phyloP scores from a whole-genome alignment of 2,113 vertebrate species.

The Orcinus orca region DNA sequence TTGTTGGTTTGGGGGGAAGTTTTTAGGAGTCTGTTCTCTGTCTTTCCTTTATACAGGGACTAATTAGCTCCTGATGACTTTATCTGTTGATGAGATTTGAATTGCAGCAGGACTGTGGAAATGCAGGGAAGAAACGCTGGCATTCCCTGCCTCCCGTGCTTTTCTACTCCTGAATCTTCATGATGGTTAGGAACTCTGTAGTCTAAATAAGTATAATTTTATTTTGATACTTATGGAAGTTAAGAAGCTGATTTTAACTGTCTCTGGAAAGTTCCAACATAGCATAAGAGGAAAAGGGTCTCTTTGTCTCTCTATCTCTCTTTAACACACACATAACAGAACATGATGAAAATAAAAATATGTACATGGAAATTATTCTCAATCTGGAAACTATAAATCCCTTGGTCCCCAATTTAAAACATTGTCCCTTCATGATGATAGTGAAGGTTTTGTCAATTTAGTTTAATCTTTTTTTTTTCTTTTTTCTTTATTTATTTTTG shows the following conservation, averaged over 20 bases:
- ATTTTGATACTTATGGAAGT: not conserved
- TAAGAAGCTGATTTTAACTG: not conserved
- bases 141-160: not conserved
- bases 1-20: not conserved
- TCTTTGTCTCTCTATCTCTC: not conserved
- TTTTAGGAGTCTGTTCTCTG: not conserved
- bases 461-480: not conserved
- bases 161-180: not conserved
- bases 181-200: not conserved
- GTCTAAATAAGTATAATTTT: not conserved
- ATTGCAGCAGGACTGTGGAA: not conserved
- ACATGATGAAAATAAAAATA: not conserved
- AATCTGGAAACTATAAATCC: not conserved
- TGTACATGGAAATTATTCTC: not conserved
- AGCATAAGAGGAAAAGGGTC: not conserved
- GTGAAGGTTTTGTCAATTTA: not conserved
- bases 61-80: slow-evolving; percentile 42
- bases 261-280: not conserved
- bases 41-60: not conserved
- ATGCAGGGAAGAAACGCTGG: not conserved
- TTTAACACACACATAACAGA: not conserved
- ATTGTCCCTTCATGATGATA: not conserved
- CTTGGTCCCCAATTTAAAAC: not conserved
- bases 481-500: too few species aligned
- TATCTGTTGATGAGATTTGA: not conserved